Conservation (phyloP, 1,140 invertebrate genomes). For the fruit fly (Drosophila melanogaster) region DNA sequence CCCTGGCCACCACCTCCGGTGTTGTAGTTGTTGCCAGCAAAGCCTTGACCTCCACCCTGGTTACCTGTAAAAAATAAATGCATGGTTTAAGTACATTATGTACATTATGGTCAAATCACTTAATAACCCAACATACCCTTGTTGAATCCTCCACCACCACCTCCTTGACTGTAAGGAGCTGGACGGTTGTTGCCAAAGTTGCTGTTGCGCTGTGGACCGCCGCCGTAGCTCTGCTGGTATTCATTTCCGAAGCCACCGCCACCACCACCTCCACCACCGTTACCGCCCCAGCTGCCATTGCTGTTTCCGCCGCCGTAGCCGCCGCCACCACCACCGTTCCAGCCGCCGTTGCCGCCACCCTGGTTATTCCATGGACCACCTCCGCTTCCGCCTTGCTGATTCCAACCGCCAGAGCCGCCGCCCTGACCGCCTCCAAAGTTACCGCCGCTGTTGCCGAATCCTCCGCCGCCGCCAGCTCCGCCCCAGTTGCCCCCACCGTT, state of each 20-base stretch:
- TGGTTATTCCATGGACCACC: constrained; percentile 76
- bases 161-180: constrained; percentile 86
- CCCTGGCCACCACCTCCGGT: constrained; percentile 68
- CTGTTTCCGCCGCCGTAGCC: constrained; percentile 52
- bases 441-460: constrained; percentile 74
- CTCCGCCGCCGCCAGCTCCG: constrained; percentile 85
- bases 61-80: constrained; percentile 51
- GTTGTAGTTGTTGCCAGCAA: constrained; percentile 69
- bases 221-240: constrained; percentile 91
- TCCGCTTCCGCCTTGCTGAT: constrained; percentile 58
- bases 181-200: constrained; percentile 86
- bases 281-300: constrained; percentile 53
- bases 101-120: not conserved
- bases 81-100: not conserved
- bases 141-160: constrained; percentile 66
- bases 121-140: constrained; percentile 52
- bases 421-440: constrained; percentile 61
- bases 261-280: constrained; percentile 86
- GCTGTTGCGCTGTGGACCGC: constrained; percentile 89
- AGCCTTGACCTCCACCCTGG: constrained; percentile 73
- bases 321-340: constrained; percentile 84
- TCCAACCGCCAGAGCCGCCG: constrained; percentile 69
- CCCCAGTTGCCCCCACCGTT: constrained; percentile 85
- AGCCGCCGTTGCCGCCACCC: constrained; percentile 65
- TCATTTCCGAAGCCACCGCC: constrained; percentile 89